phyloP scores from a whole-genome alignment of 2,113 vertebrate genomes.

The human (Homo sapiens) region DNA sequence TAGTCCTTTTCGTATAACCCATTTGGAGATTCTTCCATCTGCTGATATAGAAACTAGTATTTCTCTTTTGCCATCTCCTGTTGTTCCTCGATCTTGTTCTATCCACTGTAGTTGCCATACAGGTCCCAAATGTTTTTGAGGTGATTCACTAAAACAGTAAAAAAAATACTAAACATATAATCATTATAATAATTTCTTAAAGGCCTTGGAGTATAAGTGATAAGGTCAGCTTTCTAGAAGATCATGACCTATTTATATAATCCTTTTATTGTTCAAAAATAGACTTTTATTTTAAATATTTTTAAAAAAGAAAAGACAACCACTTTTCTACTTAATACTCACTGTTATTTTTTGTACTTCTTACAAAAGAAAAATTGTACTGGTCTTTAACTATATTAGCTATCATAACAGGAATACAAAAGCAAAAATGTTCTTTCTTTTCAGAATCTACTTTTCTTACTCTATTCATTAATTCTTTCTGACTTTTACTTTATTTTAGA shows the following conservation, averaged over 20 bases:
- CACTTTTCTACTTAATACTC: background rate
- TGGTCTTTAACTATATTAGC: background rate
- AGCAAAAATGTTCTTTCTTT: conserved; percentile 16
- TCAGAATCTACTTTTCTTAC: background rate
- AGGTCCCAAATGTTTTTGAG: conserved; percentile 87
- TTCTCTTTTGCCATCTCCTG: conserved; percentile 86
- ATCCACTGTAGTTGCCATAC: conserved; percentile 94
- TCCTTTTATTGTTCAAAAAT: background rate
- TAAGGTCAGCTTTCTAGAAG: background rate
- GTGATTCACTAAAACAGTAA: conserved; percentile 84
- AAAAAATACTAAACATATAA: background rate
- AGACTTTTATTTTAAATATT: conserved; percentile 1
- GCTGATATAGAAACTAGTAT: conserved; percentile 89
- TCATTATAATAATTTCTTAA: background rate
- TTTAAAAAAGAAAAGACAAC: background rate
- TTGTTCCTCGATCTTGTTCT: conserved; percentile 81
- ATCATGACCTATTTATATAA: background rate
- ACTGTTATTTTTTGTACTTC: background rate
- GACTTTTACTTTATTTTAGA: conserved; percentile 36
- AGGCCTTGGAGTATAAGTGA: background rate
- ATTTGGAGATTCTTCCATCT: conserved; percentile 90
- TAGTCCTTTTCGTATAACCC: conserved; percentile 89
- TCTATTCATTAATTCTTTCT: background rate
- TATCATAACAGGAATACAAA: conserved; percentile 23
- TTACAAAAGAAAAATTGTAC: background rate